Conservation (phyloP, 2,888 invertebrate species). For the Lasioglossum morio region DNA sequence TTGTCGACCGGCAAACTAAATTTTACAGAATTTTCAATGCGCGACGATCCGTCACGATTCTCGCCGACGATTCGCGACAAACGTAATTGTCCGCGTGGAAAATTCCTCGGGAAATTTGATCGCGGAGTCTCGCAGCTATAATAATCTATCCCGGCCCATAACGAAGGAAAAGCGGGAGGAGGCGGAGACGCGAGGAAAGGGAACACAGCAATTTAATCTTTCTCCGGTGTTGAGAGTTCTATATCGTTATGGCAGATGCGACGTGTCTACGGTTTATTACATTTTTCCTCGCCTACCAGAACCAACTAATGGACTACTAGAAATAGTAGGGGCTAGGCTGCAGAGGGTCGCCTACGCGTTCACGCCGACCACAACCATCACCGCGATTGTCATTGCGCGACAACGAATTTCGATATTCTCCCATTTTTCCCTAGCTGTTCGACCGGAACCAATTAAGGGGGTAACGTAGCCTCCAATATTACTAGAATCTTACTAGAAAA, state of each 20-base stretch:
- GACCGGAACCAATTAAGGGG: too few species aligned
- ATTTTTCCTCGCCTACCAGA: constrained; percentile 75
- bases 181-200: constrained; percentile 20
- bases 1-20: neutral
- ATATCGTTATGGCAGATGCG: constrained; percentile 70
- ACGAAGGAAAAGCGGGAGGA: constrained; percentile 34
- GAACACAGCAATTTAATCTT: constrained; percentile 77
- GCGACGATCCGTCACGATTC: neutral
- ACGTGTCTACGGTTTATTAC: constrained; percentile 79
- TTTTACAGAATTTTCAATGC: neutral
- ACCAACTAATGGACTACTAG: constrained; percentile 77
- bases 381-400: constrained; percentile 9
- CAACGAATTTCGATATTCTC: neutral
- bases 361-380: constrained; percentile 30
- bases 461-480: too few species aligned
- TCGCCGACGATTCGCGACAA: neutral
- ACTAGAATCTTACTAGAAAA: too few species aligned
- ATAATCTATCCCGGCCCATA: constrained; percentile 19
- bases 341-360: constrained; percentile 28
- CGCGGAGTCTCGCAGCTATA: constrained; percentile 26
- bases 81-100: neutral
- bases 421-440: neutral
- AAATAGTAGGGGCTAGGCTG: constrained; percentile 77
- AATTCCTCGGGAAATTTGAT: constrained; percentile 34
- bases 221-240: constrained; percentile 67